These are phyloP conservation scores for Lacerta bilineata DNA, from an alignment of 2,797 vertebrate genomes.

Conservation along the genomic window DNA sequence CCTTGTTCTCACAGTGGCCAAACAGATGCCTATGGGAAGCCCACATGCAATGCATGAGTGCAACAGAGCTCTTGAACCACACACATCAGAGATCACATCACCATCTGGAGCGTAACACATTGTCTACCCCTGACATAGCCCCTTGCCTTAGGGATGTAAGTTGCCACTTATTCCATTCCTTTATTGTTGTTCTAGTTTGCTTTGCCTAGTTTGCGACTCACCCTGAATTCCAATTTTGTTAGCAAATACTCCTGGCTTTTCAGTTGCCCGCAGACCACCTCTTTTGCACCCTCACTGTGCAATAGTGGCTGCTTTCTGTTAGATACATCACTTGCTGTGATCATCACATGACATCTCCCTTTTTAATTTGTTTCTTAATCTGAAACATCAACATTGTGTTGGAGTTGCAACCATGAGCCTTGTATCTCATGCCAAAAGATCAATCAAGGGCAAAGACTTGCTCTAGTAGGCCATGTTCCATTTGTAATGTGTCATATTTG, in stretches of 20 bases:
- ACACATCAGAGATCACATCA: too few species aligned
- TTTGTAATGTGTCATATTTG: constrained; percentile 39
- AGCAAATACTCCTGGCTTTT: background rate
- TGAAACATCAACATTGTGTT: background rate
- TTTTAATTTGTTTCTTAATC: background rate
- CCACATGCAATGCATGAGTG: too few species aligned
- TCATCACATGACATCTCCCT: background rate
- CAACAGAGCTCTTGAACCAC: too few species aligned
- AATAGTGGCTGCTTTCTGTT: too few species aligned
- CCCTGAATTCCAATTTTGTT: too few species aligned
- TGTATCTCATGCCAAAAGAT: background rate
- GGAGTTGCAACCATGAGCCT: background rate
- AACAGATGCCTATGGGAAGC: too few species aligned
- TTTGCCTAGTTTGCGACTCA: too few species aligned
- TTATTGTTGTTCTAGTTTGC: too few species aligned
- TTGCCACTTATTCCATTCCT: too few species aligned
- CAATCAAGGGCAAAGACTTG: background rate
- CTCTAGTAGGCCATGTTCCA: background rate
- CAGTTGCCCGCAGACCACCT: background rate
- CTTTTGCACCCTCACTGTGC: background rate
- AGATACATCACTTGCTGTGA: background rate
- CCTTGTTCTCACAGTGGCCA: background rate
- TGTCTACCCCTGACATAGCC: too few species aligned
- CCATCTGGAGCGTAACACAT: too few species aligned
- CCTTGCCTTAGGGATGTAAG: too few species aligned